Conservation (phyloP, 2,888 invertebrate species). For the Eupithecia subfuscata region DNA sequence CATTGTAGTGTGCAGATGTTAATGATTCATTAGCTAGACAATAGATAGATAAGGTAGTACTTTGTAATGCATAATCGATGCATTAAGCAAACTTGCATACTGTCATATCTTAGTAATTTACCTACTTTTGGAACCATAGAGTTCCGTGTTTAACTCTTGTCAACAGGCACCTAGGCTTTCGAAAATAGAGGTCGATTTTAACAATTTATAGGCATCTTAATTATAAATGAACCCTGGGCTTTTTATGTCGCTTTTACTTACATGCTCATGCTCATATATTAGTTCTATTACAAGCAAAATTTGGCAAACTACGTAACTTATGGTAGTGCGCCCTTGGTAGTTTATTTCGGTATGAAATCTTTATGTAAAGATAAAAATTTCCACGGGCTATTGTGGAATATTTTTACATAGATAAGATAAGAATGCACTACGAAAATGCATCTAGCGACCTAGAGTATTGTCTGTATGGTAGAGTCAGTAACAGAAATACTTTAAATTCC, state of each 20-base stretch:
- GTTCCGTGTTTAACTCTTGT: background rate
- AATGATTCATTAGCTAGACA: conserved; percentile 4
- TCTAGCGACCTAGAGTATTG: background rate
- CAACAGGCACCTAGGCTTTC: background rate
- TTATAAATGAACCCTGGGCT: background rate
- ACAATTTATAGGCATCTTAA: background rate
- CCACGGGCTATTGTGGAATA: background rate
- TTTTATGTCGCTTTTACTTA: background rate
- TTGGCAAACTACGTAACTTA: background rate
- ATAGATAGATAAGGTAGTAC: conserved; percentile 4
- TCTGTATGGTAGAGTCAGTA: conserved; percentile 3
- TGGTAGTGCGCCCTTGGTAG: background rate
- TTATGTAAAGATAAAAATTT: background rate
- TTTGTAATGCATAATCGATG: conserved; percentile 1
- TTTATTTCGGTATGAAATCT: background rate
- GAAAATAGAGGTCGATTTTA: background rate
- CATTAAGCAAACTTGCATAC: background rate
- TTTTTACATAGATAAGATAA: background rate
- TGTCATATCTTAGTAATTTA: background rate
- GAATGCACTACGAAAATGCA: background rate
- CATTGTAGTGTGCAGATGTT: background rate
- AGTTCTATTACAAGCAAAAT: background rate
- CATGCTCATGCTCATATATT: background rate
- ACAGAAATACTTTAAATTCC: background rate
- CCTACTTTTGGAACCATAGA: background rate